phyloP scores from a whole-genome alignment of 2,888 invertebrate species.

The Coremacera marginata region DNA sequence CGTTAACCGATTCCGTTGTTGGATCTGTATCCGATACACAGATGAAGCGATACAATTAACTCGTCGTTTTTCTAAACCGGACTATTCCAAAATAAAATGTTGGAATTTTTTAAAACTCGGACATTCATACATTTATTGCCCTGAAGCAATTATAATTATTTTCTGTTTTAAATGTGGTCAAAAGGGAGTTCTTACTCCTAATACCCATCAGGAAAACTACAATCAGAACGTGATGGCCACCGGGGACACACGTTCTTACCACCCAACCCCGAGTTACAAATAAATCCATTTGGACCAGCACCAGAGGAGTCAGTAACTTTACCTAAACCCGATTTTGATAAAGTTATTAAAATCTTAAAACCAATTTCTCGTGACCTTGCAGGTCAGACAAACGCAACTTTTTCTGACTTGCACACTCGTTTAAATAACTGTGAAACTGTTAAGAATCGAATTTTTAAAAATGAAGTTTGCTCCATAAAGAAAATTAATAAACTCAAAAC shows the following conservation, averaged over 20 bases:
- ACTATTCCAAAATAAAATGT: constrained; percentile 23
- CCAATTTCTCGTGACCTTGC: neutral
- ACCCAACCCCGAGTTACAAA: neutral
- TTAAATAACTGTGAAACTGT: neutral
- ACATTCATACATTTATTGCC: constrained; percentile 25
- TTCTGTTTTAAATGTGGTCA: constrained; percentile 21
- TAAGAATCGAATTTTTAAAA: neutral
- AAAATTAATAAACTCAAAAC: neutral
- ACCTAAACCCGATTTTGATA: no score
- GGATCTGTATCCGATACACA: neutral
- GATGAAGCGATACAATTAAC: neutral
- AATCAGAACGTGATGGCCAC: constrained; percentile 16
- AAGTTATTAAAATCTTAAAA: constrained; percentile 5
- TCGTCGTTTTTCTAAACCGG: neutral
- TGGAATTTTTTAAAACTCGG: constrained; percentile 2
- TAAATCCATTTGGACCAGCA: neutral
- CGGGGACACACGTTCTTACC: constrained; percentile 16
- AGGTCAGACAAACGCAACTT: neutral
- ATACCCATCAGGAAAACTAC: constrained; percentile 2
- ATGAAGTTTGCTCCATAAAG: neutral
- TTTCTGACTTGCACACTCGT: neutral
- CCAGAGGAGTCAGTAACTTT: neutral
- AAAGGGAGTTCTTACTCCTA: constrained; percentile 16
- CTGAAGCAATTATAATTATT: neutral
- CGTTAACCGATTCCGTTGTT: neutral